phyloP scores from a whole-genome alignment of 2,888 invertebrate genomes.

The Rosalia funebris region DNA sequence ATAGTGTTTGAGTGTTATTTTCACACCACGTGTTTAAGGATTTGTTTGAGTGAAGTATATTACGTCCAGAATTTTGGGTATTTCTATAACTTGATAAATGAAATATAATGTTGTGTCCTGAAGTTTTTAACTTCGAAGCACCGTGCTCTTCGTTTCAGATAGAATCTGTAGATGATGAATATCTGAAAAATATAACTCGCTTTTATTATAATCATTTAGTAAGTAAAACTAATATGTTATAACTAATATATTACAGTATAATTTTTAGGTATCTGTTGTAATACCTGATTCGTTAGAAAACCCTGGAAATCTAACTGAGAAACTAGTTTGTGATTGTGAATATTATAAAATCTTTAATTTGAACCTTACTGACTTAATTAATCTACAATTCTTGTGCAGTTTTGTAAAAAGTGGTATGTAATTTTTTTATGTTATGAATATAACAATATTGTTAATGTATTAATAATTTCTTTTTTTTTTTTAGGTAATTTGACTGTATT shows the following conservation, averaged over 20 bases:
- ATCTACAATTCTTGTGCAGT: conserved; percentile 66
- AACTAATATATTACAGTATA: conserved; percentile 30
- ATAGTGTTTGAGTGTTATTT: too few relatives aligned
- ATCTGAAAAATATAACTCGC: conserved; percentile 54
- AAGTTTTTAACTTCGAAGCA: conserved; percentile 67
- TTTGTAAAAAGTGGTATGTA: conserved; percentile 69
- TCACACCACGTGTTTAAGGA: too few relatives aligned
- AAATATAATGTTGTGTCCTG: conserved; percentile 68
- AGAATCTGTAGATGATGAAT: conserved; percentile 51
- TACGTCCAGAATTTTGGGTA: too few relatives aligned
- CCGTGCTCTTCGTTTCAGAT: conserved; percentile 61
- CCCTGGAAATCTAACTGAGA: conserved; percentile 60
- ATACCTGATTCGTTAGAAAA: conserved; percentile 65
- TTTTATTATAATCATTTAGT: conserved; percentile 69
- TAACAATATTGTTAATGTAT: background rate
- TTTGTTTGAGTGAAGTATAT: too few relatives aligned
- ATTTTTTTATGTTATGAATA: conserved; percentile 18
- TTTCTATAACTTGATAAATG: too few relatives aligned
- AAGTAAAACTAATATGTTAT: conserved; percentile 43
- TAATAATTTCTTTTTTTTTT: conserved; percentile 36
- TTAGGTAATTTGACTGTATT: conserved; percentile 65
- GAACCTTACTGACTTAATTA: conserved; percentile 63
- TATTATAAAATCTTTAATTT: conserved; percentile 67
- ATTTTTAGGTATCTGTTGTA: conserved; percentile 67
- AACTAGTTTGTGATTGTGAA: conserved; percentile 65